Base-by-base conservation (phyloP, 2,113 vertebrate genomes). In the Opisthocomus hoazin region DNA sequence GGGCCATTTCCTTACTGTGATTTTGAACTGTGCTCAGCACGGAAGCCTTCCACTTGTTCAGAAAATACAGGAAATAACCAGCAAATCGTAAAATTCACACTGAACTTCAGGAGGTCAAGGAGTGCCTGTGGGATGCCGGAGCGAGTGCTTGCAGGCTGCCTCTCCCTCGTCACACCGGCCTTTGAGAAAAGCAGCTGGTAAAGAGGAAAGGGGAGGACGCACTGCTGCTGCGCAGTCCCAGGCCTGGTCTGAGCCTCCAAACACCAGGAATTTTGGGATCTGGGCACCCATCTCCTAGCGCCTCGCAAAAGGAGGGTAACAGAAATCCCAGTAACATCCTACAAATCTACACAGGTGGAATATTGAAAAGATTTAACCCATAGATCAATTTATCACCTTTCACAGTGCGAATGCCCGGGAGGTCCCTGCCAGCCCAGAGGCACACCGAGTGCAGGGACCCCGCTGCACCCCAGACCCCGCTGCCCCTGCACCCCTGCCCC, bases 381-480 rank as follows among this genome's bases (percentile, higher is more conserved):
- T 1, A 1, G 46, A 23, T 34, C 34, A 12, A 14, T 41, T 66
- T 10, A 1, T 22, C 32, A 1, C 19, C 29, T 54, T 71, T 77
- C 13, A 53, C 48, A 50, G 51, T 3, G 29, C 24, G 24, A 27
- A 14, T 2, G 26, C 19, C 46, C 0, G 6, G 29, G 24, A 18
- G 32, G 48, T 66, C 48, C 60, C 58, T 22, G 5, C 46, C 32
- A 48, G 46, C 30, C 12, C 41, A 9, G 66, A 20, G 34, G 48
- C 16, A 22, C 12, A 0, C 3, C 30, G 30, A 27, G 27, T 3
- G 22, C 12, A 4, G 46, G 50, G 12, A 20, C 26, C 18, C 34
- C 2, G 3, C 75, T 13, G 32, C 74, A 50, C n/a, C 10, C 0
- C 1, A 4, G 43, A 29, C 45, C 30, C 24, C 1, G 5, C 30